Conservation (phyloP, 1,140 invertebrate species). For the Trypoxylus dichotomus region DNA sequence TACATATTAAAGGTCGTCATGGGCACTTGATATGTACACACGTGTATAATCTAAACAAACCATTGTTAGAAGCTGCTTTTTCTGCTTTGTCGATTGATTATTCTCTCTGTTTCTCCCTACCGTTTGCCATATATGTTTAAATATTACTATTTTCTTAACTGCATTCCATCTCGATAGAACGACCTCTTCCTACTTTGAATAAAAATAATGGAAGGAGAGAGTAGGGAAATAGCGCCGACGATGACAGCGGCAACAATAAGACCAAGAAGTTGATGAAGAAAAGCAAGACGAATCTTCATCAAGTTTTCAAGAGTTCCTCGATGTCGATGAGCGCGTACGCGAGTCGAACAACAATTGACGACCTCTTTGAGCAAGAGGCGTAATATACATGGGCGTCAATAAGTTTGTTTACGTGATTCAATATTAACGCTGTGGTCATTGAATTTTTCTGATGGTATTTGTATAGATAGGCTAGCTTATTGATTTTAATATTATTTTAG, state of each 20-base stretch:
- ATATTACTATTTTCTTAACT: background rate
- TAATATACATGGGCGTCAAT: background rate
- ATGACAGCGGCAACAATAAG: background rate
- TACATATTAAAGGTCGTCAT: background rate
- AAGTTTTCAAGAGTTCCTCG: constrained; percentile 14
- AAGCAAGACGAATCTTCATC: constrained; percentile 19
- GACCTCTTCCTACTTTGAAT: background rate
- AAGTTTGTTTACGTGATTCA: background rate
- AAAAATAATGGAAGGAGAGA: background rate
- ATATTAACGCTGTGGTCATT: too few species aligned
- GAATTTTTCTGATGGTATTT: too few species aligned
- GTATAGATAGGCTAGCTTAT: too few species aligned
- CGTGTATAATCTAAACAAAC: background rate
- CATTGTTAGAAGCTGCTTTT: background rate
- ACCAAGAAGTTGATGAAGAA: constrained; percentile 2
- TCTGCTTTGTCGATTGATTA: background rate
- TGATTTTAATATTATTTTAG: too few species aligned
- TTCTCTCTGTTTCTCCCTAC: background rate
- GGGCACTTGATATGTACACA: background rate
- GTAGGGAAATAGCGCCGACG: background rate
- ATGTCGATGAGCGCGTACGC: constrained; percentile 14
- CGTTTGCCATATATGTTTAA: background rate
- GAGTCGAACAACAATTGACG: constrained; percentile 7
- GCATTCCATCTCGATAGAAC: background rate
- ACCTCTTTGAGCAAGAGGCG: background rate